Percentiles rank a stretch among this genome's conserved stretches.
Evolutionary conservation across 2,113 vertebrate species (phyloP).

Genomic region (Xenopus laevis): DNA sequence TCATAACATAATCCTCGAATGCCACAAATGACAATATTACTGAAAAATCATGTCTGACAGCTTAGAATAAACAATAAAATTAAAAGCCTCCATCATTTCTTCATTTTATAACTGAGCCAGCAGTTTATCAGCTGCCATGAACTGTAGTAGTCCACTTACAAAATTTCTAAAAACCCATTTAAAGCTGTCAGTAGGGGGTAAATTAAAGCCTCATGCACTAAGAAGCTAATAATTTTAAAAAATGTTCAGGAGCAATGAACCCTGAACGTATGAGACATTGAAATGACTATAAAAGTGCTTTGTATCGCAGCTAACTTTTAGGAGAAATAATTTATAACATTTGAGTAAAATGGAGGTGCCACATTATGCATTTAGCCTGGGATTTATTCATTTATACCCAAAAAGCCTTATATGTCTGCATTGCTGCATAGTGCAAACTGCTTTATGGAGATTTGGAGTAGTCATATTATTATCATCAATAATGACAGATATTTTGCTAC

Average conservation of each 20-base stretch:
- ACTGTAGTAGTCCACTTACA: constrained; percentile 52
- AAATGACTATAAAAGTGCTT: constrained; percentile 56
- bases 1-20: neutral
- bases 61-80: constrained; percentile 18
- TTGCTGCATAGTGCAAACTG: no score
- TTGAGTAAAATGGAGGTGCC: no score
- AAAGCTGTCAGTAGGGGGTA: constrained; percentile 61
- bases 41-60: neutral
- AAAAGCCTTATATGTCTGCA: no score
- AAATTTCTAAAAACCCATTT: constrained; percentile 67
- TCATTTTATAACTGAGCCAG: constrained; percentile 34
- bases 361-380: no score
- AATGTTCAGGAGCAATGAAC: constrained; percentile 67
- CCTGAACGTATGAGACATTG: constrained; percentile 60
- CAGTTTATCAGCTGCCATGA: constrained; percentile 41
- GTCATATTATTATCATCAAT: no score
- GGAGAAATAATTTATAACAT: constrained; percentile 6
- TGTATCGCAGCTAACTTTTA: constrained; percentile 49
- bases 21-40: neutral
- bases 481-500: no score
- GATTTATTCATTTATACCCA: no score
- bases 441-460: no score
- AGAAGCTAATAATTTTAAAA: constrained; percentile 71
- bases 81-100: constrained; percentile 24
- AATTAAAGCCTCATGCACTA: constrained; percentile 68